Evolutionary conservation across 2,888 invertebrate species (phyloP).

Genomic region (Odontothrips loti): DNA sequence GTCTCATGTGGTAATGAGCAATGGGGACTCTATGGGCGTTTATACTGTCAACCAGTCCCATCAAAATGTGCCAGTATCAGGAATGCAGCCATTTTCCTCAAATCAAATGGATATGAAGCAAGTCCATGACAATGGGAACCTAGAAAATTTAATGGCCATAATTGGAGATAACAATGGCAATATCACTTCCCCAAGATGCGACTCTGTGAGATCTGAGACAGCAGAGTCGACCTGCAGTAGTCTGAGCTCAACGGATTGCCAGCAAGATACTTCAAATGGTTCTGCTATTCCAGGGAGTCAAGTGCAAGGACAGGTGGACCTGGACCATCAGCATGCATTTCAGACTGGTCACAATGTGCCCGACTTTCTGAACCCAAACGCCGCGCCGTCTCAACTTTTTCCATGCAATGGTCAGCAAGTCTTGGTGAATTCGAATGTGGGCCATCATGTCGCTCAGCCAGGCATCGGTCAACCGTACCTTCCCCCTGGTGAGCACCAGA

Average conservation of each 20-base stretch:
- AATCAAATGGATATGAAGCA: constrained; percentile 27
- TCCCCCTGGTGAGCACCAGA: not conserved
- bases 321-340: constrained; percentile 36
- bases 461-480: not conserved
- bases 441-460: not conserved
- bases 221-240: constrained; percentile 54
- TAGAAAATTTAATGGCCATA: constrained; percentile 31
- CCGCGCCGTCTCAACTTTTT: not conserved
- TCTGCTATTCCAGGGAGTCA: constrained; percentile 37
- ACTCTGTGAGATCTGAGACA: constrained; percentile 57
- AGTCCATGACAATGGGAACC: not conserved
- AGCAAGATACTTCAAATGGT: constrained; percentile 31
- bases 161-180: constrained; percentile 31
- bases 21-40: not conserved
- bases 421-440: not conserved
- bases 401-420: not conserved
- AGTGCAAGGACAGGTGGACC: constrained; percentile 39
- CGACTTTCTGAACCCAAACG: not conserved
- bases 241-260: constrained; percentile 39
- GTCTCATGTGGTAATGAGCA: not conserved
- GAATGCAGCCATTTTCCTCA: constrained; percentile 28
- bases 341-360: not conserved
- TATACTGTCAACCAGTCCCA: not conserved
- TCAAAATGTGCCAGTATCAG: not conserved
- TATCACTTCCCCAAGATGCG: constrained; percentile 47